Base-by-base conservation (phyloP, 2,888 invertebrate species). In the Chromoteleia sp. region DNA sequence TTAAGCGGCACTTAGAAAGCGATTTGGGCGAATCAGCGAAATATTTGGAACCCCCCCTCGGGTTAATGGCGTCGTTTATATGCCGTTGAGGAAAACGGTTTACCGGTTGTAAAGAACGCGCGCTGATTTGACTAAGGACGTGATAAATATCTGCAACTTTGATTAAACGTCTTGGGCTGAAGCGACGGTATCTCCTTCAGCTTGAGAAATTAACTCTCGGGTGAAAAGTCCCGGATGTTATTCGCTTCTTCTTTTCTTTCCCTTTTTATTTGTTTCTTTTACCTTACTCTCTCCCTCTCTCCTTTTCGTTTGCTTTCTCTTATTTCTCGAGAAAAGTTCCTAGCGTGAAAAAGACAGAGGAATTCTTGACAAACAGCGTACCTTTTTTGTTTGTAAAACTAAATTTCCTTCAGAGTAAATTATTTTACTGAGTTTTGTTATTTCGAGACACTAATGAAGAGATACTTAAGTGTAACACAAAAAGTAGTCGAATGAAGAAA, bases 141-240 rank as follows among this genome's bases (percentile, higher is more conserved):
- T 78, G 77, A 78, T 78, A 78, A 78, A 78, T 78, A 78, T 78
- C 77, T 48, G 54, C 56, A 70, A 70, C 36, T 77, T 77, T 76
- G 76, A 76, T 76, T 76, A 68, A 76, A 76, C 59, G 58, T 61
- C 76, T 39, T n/a, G 41, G 12, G 15, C 41, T 39, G 29, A 8
- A 43, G 48, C 36, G 25, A 61, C 45, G 45, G 10, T 48, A 56
- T 74, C 48, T 59, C 36, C 50, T 50, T 56, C 50, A 2, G n/a
- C 43, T 30, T 58, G 52, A 76, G 59, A 65, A 76, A 76, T 77
- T 77, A 77, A 77, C 70, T 70, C 36, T 25, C 21, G 54, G 58
- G 30, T 39, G 58, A 74, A 56, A 56, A 63, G 63, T 65, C 65
- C 45, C 33, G 58, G 41, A 59, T 45, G 52, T 15, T 33, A 10